Conservation (phyloP, 2,888 invertebrate species). For the Phengaris alcon region DNA sequence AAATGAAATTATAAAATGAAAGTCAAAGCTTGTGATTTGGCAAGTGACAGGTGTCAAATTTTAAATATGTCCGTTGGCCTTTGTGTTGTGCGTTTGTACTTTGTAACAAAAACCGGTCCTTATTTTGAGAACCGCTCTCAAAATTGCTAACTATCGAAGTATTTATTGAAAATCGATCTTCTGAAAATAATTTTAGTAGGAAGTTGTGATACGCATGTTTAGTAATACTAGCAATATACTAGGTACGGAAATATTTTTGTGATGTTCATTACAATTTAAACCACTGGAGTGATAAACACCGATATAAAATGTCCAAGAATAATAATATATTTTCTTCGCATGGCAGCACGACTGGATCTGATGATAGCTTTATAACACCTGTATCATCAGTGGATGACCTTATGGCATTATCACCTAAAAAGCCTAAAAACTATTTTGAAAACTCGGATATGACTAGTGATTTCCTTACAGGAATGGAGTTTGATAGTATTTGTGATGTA, state of each 20-base stretch:
- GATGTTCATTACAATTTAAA: slow-evolving; percentile 49
- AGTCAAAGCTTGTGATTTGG: background rate
- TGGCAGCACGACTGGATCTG: slow-evolving; percentile 51
- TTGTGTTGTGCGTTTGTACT: slow-evolving; percentile 9
- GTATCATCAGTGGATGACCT: slow-evolving; percentile 64
- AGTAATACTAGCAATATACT: background rate
- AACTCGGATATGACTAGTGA: slow-evolving; percentile 56
- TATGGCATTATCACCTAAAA: slow-evolving; percentile 63
- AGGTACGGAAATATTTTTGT: slow-evolving; percentile 12
- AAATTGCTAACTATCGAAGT: too few species aligned
- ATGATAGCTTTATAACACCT: slow-evolving; percentile 62
- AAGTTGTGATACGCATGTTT: too few species aligned
- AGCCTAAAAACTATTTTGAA: slow-evolving; percentile 44
- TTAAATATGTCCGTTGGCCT: slow-evolving; percentile 29
- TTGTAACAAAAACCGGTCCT: background rate
- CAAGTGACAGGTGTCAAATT: slow-evolving; percentile 23
- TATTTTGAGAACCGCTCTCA: background rate
- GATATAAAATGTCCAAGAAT: slow-evolving; percentile 34
- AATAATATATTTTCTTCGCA: slow-evolving; percentile 55
- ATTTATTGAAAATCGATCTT: too few species aligned
- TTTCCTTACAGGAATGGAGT: slow-evolving; percentile 63
- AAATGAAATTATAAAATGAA: too few species aligned
- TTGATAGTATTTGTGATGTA: slow-evolving; percentile 66
- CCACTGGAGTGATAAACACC: slow-evolving; percentile 52
- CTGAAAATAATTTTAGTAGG: too few species aligned